Conservation (phyloP, 2,888 invertebrate species). For the Anorthoa munda region DNA sequence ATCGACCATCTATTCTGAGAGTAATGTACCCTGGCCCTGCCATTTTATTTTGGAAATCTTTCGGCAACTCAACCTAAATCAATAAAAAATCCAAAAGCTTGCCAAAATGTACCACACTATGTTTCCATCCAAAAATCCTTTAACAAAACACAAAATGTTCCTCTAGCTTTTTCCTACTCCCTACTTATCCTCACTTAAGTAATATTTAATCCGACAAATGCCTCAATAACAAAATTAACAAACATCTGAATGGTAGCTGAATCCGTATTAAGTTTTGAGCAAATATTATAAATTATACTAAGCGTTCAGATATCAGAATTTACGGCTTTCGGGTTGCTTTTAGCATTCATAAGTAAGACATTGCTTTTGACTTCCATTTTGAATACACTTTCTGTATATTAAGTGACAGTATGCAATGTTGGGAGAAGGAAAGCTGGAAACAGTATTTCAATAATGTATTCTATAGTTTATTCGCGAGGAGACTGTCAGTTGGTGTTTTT, state of each 20-base stretch:
- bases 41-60: too few species aligned
- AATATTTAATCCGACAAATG: conserved; percentile 72
- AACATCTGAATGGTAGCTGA: conserved; percentile 69
- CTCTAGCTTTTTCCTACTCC: conserved; percentile 30
- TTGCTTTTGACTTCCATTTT: conserved; percentile 58
- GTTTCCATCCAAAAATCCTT: conserved; percentile 43
- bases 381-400: conserved; percentile 55
- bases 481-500: neutral
- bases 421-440: conserved; percentile 24
- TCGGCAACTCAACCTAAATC: neutral
- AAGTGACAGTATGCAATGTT: conserved; percentile 39
- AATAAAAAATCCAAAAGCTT: conserved; percentile 1
- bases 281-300: conserved; percentile 75
- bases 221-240: conserved; percentile 75
- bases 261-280: conserved; percentile 62
- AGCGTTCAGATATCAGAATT: conserved; percentile 64
- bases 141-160: conserved; percentile 48
- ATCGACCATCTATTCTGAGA: too few species aligned
- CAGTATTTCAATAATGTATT: conserved; percentile 16
- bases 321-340: conserved; percentile 65
- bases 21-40: too few species aligned
- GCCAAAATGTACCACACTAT: conserved; percentile 15
- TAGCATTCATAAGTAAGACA: conserved; percentile 63
- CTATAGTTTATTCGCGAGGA: conserved; percentile 7
- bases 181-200: conserved; percentile 61